A percentile compares a stretch with the other conserved stretches of the same genome.
Conservation (phyloP, 2,113 vertebrate genomes). For the Mormoops blainvillei region DNA sequence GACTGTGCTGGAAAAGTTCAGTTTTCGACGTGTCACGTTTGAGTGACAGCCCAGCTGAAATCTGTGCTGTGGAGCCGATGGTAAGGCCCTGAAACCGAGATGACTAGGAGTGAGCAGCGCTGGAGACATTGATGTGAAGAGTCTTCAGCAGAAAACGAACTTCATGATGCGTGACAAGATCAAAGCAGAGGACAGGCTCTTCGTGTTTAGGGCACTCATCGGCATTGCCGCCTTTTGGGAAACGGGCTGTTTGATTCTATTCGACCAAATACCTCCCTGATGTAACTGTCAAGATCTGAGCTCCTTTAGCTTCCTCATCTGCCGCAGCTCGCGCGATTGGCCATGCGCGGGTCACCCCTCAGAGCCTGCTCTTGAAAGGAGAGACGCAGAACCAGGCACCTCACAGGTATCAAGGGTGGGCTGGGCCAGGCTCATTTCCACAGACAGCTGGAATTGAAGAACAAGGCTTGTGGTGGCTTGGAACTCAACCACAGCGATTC, state of each 20-base stretch:
- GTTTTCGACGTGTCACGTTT: not conserved
- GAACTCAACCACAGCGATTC: conserved; percentile 29
- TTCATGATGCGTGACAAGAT: not conserved
- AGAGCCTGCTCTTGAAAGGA: too few relatives aligned
- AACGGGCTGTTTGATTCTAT: not conserved
- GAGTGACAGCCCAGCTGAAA: not conserved
- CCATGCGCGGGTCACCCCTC: not conserved
- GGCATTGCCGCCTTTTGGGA: not conserved
- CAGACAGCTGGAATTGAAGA: not conserved
- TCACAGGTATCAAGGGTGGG: too few relatives aligned
- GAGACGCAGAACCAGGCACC: not conserved
- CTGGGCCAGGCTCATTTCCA: not conserved
- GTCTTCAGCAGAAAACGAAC: not conserved
- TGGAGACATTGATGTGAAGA: not conserved
- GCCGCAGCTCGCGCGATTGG: too few relatives aligned
- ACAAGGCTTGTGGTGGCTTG: not conserved
- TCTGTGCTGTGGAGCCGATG: accelerated
- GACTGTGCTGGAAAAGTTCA: not conserved
- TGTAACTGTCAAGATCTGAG: not conserved
- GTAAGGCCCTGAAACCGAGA: not conserved
- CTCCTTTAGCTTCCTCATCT: not conserved
- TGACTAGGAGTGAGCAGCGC: not conserved
- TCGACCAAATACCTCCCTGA: not conserved
- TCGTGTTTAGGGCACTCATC: accelerated
- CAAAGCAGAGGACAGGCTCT: not conserved